Conservation (phyloP, 1,140 invertebrate genomes). For the Euura saliciscinereae region DNA sequence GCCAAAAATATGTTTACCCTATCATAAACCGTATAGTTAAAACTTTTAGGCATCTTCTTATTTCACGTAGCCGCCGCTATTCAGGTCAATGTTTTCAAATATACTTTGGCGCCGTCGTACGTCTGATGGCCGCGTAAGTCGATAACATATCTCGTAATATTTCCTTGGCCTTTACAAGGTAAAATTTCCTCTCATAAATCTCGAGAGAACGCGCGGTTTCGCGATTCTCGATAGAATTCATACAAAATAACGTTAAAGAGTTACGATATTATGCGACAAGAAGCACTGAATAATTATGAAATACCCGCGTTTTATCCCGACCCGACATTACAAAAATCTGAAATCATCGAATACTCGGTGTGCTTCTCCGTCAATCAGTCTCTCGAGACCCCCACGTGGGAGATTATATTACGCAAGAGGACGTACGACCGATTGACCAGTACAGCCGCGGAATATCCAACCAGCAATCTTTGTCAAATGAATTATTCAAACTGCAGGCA, state of each 20-base stretch:
- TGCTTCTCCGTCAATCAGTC: constrained; percentile 3
- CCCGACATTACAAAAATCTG: background rate
- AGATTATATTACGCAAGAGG: background rate
- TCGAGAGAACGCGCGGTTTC: background rate
- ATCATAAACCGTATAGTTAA: too few species aligned
- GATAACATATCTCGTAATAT: constrained; percentile 1
- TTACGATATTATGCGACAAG: background rate
- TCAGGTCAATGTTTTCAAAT: background rate
- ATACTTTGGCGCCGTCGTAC: background rate
- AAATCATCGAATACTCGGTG: background rate
- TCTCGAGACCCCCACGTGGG: background rate
- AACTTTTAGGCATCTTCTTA: background rate
- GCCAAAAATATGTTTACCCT: too few species aligned
- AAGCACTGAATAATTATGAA: background rate
- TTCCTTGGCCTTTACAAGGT: constrained; percentile 4
- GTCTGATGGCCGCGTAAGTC: background rate
- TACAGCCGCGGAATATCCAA: background rate
- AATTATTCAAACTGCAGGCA: background rate
- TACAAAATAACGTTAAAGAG: background rate
- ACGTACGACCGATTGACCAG: background rate
- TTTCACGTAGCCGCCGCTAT: background rate
- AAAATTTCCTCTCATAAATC: constrained; percentile 7
- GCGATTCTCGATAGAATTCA: background rate
- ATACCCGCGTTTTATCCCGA: background rate
- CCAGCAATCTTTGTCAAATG: background rate